These are phyloP conservation scores for Brachyhypopomus gauderio DNA, from an alignment of 2,113 vertebrate genomes.

Conservation along the genomic window DNA sequence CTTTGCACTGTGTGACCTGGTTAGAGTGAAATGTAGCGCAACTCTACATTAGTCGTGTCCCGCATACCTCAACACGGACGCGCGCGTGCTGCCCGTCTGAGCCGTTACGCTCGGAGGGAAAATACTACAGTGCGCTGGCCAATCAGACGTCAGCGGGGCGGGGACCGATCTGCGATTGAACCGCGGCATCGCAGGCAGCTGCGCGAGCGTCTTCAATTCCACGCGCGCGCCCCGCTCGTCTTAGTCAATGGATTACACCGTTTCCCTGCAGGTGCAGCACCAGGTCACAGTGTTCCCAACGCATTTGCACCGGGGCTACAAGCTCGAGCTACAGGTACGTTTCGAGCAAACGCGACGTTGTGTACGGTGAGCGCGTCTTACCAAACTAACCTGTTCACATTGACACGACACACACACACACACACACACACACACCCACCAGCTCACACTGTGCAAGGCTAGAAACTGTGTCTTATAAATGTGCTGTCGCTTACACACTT, in stretches of 20 bases:
- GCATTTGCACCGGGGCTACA: conserved; percentile 70
- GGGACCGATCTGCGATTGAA: conserved; percentile 61
- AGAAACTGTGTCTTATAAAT: no score
- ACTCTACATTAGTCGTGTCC: no score
- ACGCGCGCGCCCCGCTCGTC: conserved; percentile 53
- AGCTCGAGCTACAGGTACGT: conserved; percentile 78
- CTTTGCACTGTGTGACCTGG: no score
- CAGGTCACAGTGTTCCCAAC: conserved; percentile 72
- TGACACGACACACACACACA: no score
- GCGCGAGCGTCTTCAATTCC: conserved; percentile 55
- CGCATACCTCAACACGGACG: no score
- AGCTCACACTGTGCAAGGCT: no score
- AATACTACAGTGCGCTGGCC: conserved; percentile 51
- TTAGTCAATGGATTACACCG: conserved; percentile 76
- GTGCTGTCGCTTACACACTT: no score
- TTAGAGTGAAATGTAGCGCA: no score
- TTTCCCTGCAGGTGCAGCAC: conserved; percentile 77
- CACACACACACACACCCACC: no score
- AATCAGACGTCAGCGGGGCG: conserved; percentile 72
- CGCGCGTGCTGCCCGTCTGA: no score
- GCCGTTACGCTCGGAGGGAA: no score
- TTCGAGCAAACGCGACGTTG: not conserved
- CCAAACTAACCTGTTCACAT: no score
- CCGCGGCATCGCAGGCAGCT: conserved; percentile 61
- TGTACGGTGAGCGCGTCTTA: not conserved